Evolutionary conservation across 2,888 invertebrate genomes (phyloP).

Genomic region (Amphipoea oculea): DNA sequence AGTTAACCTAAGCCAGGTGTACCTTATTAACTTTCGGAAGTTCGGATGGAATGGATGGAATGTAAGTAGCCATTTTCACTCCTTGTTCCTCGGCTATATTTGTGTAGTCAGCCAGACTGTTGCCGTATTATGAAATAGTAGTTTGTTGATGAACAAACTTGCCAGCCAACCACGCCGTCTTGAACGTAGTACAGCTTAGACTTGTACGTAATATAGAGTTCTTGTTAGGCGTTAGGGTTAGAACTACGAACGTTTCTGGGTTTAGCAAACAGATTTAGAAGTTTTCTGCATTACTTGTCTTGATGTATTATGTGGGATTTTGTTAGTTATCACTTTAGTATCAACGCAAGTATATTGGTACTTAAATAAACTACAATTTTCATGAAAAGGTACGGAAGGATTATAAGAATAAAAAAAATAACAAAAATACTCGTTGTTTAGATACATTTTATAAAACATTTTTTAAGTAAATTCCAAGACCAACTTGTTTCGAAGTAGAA

Average conservation of each 20-base stretch:
- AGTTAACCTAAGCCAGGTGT: constrained; percentile 65
- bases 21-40: constrained; percentile 68
- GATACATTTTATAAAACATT: constrained; percentile 2
- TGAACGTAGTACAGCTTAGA: constrained; percentile 52
- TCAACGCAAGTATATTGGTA: neutral
- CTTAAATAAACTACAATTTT: neutral
- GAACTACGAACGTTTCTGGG: constrained; percentile 45
- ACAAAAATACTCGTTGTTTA: neutral
- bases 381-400: neutral
- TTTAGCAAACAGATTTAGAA: constrained; percentile 48
- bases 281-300: constrained; percentile 22
- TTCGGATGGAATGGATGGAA: constrained; percentile 61
- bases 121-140: constrained; percentile 67
- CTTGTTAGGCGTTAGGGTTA: constrained; percentile 48
- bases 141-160: constrained; percentile 71
- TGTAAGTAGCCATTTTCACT: constrained; percentile 66
- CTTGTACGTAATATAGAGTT: constrained; percentile 56
- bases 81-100: constrained; percentile 48
- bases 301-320: constrained; percentile 15
- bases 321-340: constrained; percentile 25
- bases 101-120: constrained; percentile 63
- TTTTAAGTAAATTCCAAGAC: constrained; percentile 18
- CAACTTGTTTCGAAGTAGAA: constrained; percentile 44
- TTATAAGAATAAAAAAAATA: neutral
- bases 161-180: constrained; percentile 51